phyloP scores from a whole-genome alignment of 2,888 invertebrate species.

The Euproctis similis region DNA sequence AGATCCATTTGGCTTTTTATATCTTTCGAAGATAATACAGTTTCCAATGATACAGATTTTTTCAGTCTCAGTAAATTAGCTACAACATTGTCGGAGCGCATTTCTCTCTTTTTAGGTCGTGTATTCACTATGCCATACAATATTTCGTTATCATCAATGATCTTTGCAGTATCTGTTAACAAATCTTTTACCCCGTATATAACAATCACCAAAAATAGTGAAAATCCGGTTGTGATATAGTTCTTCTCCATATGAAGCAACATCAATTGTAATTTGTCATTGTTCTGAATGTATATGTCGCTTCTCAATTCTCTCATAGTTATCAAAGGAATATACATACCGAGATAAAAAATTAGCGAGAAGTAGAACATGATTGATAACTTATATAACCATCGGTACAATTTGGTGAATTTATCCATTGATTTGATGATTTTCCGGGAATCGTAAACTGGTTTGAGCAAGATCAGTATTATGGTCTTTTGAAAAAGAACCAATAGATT shows the following conservation, averaged over 20 bases:
- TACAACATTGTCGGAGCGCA: constrained; percentile 27
- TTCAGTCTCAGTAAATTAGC: constrained; percentile 46
- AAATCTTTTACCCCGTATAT: constrained; percentile 44
- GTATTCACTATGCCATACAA: constrained; percentile 8
- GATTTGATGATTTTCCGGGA: constrained; percentile 34
- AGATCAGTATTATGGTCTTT: constrained; percentile 43
- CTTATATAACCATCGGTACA: constrained; percentile 27
- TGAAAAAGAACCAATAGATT: constrained; percentile 44
- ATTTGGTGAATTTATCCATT: constrained; percentile 27
- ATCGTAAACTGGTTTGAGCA: constrained; percentile 56
- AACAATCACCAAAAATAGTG: constrained; percentile 51
- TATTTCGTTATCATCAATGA: constrained; percentile 30
- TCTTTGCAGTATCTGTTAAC: constrained; percentile 36
- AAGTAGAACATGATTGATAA: constrained; percentile 34
- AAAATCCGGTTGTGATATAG: constrained; percentile 57
- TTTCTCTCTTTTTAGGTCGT: constrained; percentile 11
- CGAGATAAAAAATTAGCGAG: constrained; percentile 40
- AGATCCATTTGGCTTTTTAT: constrained; percentile 43
- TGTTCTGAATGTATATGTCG: constrained; percentile 22
- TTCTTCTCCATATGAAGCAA: constrained; percentile 48
- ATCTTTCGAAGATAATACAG: constrained; percentile 46
- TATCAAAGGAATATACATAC: constrained; percentile 48
- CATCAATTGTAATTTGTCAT: constrained; percentile 39
- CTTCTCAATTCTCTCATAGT: constrained; percentile 40
- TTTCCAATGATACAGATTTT: constrained; percentile 54